phyloP scores from a whole-genome alignment of 1,140 invertebrate species.

The Drosophila navojoa region DNA sequence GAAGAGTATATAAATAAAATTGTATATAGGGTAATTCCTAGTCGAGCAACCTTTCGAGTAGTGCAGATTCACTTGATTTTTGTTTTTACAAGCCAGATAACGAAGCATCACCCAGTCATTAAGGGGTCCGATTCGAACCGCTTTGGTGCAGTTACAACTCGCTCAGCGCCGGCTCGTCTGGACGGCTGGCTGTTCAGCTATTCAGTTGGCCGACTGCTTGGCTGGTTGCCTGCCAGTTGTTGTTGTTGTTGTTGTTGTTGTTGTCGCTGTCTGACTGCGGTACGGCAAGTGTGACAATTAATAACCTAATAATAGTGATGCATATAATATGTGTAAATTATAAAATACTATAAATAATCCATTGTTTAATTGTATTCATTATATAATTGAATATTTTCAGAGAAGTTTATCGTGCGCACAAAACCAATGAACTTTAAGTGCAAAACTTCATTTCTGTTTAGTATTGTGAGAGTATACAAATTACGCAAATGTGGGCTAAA shows the following conservation, averaged over 20 bases:
- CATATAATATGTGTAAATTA: conserved; percentile 3
- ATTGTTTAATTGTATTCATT: conserved; percentile 61
- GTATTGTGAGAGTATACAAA: no score
- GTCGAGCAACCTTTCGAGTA: no score
- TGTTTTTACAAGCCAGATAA: conserved; percentile 24
- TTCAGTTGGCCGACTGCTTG: conserved; percentile 2
- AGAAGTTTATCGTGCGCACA: background rate
- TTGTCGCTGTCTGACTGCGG: background rate
- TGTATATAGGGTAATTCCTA: no score
- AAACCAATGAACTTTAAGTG: no score
- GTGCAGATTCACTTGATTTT: background rate
- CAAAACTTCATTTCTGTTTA: no score
- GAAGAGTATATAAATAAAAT: no score
- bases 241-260: conserved; percentile 4
- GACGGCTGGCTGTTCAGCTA: conserved; percentile 6
- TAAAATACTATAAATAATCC: conserved; percentile 43
- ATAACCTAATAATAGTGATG: conserved; percentile 24
- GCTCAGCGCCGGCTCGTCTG: conserved; percentile 59
- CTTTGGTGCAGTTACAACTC: conserved; percentile 64
- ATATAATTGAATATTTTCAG: conserved; percentile 47
- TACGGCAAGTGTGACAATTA: conserved; percentile 49
- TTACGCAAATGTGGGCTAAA: no score
- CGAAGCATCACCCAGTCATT: conserved; percentile 46
- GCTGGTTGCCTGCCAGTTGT: conserved; percentile 10
- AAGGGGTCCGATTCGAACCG: conserved; percentile 50